A percentile compares a stretch with the other conserved stretches of the same genome.
Conservation (phyloP, 2,113 vertebrate species). For the Oreochromis niloticus region DNA sequence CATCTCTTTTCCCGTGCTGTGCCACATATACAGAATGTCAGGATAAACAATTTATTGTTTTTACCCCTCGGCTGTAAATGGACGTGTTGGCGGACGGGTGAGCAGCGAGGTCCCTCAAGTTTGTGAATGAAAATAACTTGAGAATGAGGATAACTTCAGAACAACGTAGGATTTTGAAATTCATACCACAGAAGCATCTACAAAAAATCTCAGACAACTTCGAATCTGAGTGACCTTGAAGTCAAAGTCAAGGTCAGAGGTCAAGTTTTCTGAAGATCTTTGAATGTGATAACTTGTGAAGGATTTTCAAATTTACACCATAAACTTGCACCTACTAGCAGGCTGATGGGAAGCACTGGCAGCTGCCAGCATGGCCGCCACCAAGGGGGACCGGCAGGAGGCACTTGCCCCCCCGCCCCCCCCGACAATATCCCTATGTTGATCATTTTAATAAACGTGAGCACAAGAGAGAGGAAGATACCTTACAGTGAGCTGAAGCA, state of each 20-base stretch:
- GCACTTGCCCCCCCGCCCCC: neutral
- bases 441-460: neutral
- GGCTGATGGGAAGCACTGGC: neutral
- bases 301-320: neutral
- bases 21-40: neutral
- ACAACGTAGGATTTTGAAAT: neutral
- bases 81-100: neutral
- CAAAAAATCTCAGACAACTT: neutral
- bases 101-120: neutral
- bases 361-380: neutral
- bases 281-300: neutral
- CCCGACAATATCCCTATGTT: neutral
- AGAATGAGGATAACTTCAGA: neutral
- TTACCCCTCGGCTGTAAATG: neutral
- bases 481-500: neutral
- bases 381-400: neutral
- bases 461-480: neutral
- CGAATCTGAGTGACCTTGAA: accelerated
- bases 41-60: accelerated
- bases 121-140: neutral
- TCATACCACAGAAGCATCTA: accelerated
- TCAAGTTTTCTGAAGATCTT: neutral
- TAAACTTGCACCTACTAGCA: neutral
- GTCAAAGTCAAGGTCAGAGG: neutral
- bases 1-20: neutral